Percentiles rank a stretch among this genome's conserved stretches.
These are phyloP conservation scores for Pristionchus maxplancki DNA, from an alignment of 2,888 invertebrate species.

Conservation along the genomic window DNA sequence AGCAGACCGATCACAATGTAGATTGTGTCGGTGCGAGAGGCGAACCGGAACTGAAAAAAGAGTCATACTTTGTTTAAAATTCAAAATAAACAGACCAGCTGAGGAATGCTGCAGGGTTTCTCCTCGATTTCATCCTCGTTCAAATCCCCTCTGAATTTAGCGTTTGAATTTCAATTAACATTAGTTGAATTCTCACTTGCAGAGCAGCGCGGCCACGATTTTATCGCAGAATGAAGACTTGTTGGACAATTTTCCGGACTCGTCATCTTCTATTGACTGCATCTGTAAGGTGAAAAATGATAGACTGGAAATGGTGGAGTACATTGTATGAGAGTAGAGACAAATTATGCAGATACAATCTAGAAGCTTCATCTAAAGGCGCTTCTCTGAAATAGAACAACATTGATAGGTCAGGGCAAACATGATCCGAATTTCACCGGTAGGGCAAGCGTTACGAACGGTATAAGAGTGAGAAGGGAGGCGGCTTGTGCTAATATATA, in stretches of 20 bases:
- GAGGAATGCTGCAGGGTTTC: constrained; percentile 5
- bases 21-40: background rate
- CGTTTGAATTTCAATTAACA: background rate
- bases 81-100: background rate
- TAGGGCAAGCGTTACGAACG: background rate
- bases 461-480: background rate
- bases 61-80: background rate
- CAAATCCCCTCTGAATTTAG: constrained; percentile 11
- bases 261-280: background rate
- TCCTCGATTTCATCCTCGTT: background rate
- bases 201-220: background rate
- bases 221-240: background rate
- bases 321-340: too few species aligned
- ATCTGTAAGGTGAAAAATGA: too few species aligned
- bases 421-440: background rate
- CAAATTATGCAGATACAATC: too few species aligned
- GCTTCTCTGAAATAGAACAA: too few species aligned
- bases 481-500: background rate
- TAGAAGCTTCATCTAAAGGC: too few species aligned
- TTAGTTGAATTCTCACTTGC: background rate
- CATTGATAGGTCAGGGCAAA: background rate
- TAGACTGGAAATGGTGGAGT: too few species aligned
- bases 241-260: too few species aligned
- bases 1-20: background rate
- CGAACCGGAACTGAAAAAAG: background rate